Conservation (phyloP, 2,888 invertebrate genomes). For the Pristionchus exspectatus region DNA sequence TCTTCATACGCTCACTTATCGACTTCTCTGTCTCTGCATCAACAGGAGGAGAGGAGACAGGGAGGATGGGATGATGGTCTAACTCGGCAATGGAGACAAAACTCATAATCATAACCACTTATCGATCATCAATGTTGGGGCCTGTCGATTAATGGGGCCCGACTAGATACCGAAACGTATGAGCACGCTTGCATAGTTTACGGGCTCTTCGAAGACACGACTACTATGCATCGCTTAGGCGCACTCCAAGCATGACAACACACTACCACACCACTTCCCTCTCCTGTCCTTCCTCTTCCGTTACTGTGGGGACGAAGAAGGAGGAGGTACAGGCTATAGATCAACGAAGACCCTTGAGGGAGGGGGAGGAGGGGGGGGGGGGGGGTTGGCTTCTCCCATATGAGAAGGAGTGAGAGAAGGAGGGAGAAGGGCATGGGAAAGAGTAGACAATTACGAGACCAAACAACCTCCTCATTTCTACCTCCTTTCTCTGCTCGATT, state of each 20-base stretch:
- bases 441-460: neutral
- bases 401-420: neutral
- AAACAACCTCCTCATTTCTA: neutral
- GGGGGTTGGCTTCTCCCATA: neutral
- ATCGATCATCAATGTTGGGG: too few relatives aligned
- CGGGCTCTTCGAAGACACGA: too few relatives aligned
- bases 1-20: constrained; percentile 40
- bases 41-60: neutral
- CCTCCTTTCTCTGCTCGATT: neutral
- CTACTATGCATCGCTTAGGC: neutral
- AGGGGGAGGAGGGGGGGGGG: neutral
- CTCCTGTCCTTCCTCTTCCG: neutral
- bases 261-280: neutral
- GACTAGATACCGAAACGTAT: too few relatives aligned
- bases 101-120: too few relatives aligned
- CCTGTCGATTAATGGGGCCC: too few relatives aligned
- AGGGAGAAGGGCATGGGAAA: constrained; percentile 15
- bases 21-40: constrained; percentile 3
- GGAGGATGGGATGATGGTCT: neutral
- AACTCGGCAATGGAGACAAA: neutral
- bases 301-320: neutral
- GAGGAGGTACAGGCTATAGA: neutral
- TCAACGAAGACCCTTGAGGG: neutral
- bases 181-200: too few relatives aligned
- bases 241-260: constrained; percentile 7